Base-by-base conservation (phyloP, 2,113 vertebrate species). In the Donacobius atricapilla region DNA sequence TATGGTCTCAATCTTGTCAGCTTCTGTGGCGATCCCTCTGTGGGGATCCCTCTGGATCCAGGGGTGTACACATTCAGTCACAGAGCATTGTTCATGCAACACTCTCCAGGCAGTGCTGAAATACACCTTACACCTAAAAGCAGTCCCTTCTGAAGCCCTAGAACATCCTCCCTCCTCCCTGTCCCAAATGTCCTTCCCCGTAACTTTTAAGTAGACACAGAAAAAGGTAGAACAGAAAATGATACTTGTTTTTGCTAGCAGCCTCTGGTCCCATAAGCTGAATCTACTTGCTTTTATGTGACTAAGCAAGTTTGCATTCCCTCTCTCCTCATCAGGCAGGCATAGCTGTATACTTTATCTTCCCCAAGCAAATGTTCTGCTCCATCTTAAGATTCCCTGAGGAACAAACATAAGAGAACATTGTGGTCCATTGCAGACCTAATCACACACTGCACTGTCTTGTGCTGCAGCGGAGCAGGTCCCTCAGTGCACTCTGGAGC, bases 381-480 rank as follows among this genome's bases (percentile, higher is more conserved):
- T 78, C 66, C 40, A 33, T 35, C 56, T 84, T 84, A 68, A 68
- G 8, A 18, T 7, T 78, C 51, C 40, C 81, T 15, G 51, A 89
- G 44, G 48, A 79, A 22, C 27, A 83, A 91, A 81, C 30, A 2
- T 23, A 79, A 65, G 40, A 60, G 69, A 60, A 44, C 18, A 25
- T 7, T 37, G 35, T 39, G 39, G 51, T 44, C 54, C 58, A 23
- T 1, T 51, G 45, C 40, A 77, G 71, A 47, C 11, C 24, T 1
- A 15, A 35, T 7, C 19, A 21, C 0, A 0, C 30, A 7, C 42
- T 23, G 18, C 2, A 3, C 35, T 78, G 27, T n/a, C 30, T 66
- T 37, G 35, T 35, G 51, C 66, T 57, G 70, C 48, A 82, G 84
- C 61, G 61, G 61, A 45, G 11, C 25, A 83, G 28, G 17, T 78